Evolutionary conservation across 23 tunicate species (phyloP), one percentile per base, ranked within the genome.

Genomic region (Trididemnum nubilum): DNA sequence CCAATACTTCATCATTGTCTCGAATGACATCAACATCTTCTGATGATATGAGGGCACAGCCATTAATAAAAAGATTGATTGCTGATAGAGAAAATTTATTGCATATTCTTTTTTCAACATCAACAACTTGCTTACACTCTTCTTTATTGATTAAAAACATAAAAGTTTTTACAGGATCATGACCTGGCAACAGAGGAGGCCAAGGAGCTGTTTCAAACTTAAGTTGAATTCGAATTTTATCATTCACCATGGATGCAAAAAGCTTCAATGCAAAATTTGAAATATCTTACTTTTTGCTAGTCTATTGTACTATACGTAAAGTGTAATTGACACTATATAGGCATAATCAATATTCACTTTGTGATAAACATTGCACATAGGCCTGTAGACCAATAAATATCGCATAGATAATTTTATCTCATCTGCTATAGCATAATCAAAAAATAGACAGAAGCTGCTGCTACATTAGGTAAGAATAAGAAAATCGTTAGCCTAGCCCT

Each of bases 1-100:
- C 84, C 0, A 39, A 24, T 1, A 85, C 49, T 39, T 85, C 82
- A 65, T 85, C 88, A 27, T 65, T 64, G 1, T 85, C 82, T 49
- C 88, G 57, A 33, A 85, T 85, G 0, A 85, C 69, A 2, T 76
- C 82, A 33, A 85, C 67, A 64, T 85, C 82, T 1, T 85, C 88
- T 24, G 37, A 51, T 30, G 88, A 57, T 31, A 85, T 36, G 1
- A 85, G 60, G 2, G 64, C 67, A 44, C 39, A 85, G 24, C 79
- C 73, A 35, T 76, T 37, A 21, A 85, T 85, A 1, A 72, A 65
- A n/a, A 85, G 69, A 5, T 44, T 51, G 0, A 85, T 54, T 3
- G 58, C 44, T 0, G 88, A 65, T 32, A 74, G 72, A 0, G 82
- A 82, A 85, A 85, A 85, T 29, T 66, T 65, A 3, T 59, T 34